A percentile compares a stretch with the other conserved stretches of the same genome.
Evolutionary conservation across 2,888 invertebrate genomes (phyloP).

Genomic region (Microdon myrmicae): DNA sequence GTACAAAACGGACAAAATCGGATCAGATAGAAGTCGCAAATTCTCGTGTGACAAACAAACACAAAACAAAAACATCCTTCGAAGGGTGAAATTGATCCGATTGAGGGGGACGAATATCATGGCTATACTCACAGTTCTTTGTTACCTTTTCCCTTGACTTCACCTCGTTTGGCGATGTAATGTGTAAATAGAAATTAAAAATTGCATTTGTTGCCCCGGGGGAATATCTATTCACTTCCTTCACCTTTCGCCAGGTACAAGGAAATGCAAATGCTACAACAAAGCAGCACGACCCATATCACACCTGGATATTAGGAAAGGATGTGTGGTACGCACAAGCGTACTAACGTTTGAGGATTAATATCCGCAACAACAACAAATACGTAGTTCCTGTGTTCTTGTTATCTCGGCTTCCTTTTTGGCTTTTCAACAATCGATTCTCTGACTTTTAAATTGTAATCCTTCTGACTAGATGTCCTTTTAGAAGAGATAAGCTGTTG

Average conservation of each 20-base stretch:
- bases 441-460: slow-evolving; percentile 37
- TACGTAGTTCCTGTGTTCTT: slow-evolving; percentile 44
- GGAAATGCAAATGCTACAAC: slow-evolving; percentile 9
- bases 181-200: slow-evolving; percentile 19
- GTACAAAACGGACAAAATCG: slow-evolving; percentile 21
- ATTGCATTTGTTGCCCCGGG: slow-evolving; percentile 25
- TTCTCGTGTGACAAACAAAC: slow-evolving; percentile 18
- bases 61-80: slow-evolving; percentile 19
- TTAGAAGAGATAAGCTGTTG: slow-evolving; percentile 36
- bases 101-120: slow-evolving; percentile 11
- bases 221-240: slow-evolving; percentile 11
- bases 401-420: slow-evolving; percentile 19
- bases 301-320: slow-evolving; percentile 31
- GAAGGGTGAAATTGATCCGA: slow-evolving; percentile 15
- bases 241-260: slow-evolving; percentile 14
- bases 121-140: background rate
- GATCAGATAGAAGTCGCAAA: slow-evolving; percentile 21
- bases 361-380: slow-evolving; percentile 34
- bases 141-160: slow-evolving; percentile 6
- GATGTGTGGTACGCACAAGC: slow-evolving; percentile 2
- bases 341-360: slow-evolving; percentile 18
- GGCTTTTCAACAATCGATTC: slow-evolving; percentile 30
- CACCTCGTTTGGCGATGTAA: too few relatives aligned
- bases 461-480: slow-evolving; percentile 45
- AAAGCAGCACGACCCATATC: slow-evolving; percentile 13